Evolutionary conservation across 2,888 invertebrate species (phyloP).

Genomic region (Torymus texanus): DNA sequence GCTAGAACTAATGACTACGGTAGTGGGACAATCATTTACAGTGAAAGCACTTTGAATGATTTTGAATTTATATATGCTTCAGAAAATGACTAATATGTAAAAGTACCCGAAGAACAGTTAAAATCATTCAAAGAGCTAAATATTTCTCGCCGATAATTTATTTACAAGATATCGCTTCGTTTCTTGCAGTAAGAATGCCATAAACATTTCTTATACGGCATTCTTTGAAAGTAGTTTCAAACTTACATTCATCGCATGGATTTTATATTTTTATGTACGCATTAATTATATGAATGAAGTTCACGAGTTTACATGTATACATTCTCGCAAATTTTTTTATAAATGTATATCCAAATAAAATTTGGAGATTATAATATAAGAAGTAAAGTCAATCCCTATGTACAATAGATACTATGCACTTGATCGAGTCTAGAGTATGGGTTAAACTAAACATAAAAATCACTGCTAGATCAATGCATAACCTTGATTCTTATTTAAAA

Average conservation of each 20-base stretch:
- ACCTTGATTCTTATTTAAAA: constrained; percentile 19
- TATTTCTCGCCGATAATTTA: constrained; percentile 41
- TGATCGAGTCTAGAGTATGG: constrained; percentile 10
- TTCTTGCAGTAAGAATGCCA: constrained; percentile 23
- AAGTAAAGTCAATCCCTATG: constrained; percentile 32
- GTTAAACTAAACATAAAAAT: constrained; percentile 36
- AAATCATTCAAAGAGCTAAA: constrained; percentile 38
- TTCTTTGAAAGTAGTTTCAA: constrained; percentile 23
- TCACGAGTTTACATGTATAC: constrained; percentile 17
- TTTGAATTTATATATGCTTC: constrained; percentile 24
- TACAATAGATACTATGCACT: constrained; percentile 34
- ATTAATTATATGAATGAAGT: constrained; percentile 24
- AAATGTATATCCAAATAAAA: constrained; percentile 24
- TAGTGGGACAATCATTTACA: constrained; percentile 38
- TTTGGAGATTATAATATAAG: constrained; percentile 18
- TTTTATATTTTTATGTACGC: constrained; percentile 4
- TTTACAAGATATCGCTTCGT: constrained; percentile 45
- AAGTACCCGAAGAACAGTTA: constrained; percentile 6
- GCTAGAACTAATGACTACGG: constrained; percentile 47
- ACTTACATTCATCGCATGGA: constrained; percentile 24
- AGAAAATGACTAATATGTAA: constrained; percentile 17
- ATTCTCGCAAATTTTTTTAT: constrained; percentile 32
- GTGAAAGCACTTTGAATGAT: constrained; percentile 31
- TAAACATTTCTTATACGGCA: constrained; percentile 18
- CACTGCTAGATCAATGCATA: not conserved